Base-by-base conservation (phyloP, 2,888 invertebrate genomes). In the Andrena praecox region DNA sequence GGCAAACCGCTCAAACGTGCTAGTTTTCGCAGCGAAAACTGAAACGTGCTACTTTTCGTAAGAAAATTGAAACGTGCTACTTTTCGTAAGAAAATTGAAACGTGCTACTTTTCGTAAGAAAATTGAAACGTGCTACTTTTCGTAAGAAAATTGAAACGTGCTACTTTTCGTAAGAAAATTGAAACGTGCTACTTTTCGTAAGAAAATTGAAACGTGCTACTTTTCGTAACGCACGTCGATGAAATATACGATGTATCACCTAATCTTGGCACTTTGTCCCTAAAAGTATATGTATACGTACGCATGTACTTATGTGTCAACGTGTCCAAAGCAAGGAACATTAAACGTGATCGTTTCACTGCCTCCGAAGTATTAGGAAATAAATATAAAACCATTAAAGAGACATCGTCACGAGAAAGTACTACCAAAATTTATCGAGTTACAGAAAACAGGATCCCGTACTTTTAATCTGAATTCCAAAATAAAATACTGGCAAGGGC, bases 351-450 rank as follows among this genome's bases (percentile, higher is more conserved):
- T 69, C 1, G 12, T 50, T 42, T 52, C 29, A 31, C 63, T 50
- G 54, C 33, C 33, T 56, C 27, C n/a, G 16, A 76, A 63, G 59
- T 24, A 20, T 20, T 20, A 33, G 29, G 29, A 54, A 81, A 60
- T 48, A 64, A 74, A 66, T 35, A 24, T 73, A 70, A 62, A 67
- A 78, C 42, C 24, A 62, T 80, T 59, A 10, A 81, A 73, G 56
- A 73, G 56, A 56, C 48, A 66, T 72, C 27, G 29, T n/a, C 27
- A n/a, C n/a, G 35, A n/a, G 20, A 35, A 20, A 12, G 7, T 42
- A 42, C 35, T 56, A 64, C 31, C n/a, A n/a, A 33, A 71, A 52
- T 12, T 62, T 62, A 2, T 20, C 24, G 33, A 52, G 42, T 66
- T 54, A 10, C 10, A 54, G 54, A 54, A 54, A 54, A 54, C 10